phyloP scores from a whole-genome alignment of 2,888 invertebrate genomes.

The Ichneumoninae sp. region DNA sequence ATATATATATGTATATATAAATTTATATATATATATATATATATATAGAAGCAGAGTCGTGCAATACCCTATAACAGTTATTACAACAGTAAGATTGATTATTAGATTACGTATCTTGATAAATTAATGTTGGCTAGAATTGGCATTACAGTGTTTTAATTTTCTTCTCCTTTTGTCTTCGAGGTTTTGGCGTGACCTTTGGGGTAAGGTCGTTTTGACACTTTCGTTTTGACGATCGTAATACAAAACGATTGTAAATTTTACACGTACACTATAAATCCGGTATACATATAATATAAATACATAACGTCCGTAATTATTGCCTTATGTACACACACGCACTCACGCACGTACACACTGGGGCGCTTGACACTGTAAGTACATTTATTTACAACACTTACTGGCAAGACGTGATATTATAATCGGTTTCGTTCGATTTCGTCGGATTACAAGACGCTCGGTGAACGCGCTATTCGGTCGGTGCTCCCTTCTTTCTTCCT shows the following conservation, averaged over 20 bases:
- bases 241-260: conserved; percentile 34
- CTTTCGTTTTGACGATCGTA: background rate
- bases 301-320: conserved; percentile 66
- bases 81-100: conserved; percentile 33
- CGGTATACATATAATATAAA: conserved; percentile 56
- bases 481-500: conserved; percentile 63
- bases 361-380: conserved; percentile 84
- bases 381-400: conserved; percentile 85
- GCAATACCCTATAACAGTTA: conserved; percentile 23
- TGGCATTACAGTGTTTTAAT: conserved; percentile 31
- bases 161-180: background rate
- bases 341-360: conserved; percentile 70
- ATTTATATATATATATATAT: too few relatives aligned
- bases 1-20: too few relatives aligned
- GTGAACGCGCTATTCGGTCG: conserved; percentile 57
- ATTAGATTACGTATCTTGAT: conserved; percentile 40
- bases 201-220: conserved; percentile 2
- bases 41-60: conserved; percentile 14
- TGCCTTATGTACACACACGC: conserved; percentile 82
- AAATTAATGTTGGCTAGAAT: conserved; percentile 59
- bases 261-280: conserved; percentile 56
- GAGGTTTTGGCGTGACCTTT: conserved; percentile 6
- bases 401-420: conserved; percentile 75
- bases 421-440: conserved; percentile 45
- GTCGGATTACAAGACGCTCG: conserved; percentile 36